Evolutionary conservation across 1,140 invertebrate species (phyloP).

Genomic region (Ericerus pela): DNA sequence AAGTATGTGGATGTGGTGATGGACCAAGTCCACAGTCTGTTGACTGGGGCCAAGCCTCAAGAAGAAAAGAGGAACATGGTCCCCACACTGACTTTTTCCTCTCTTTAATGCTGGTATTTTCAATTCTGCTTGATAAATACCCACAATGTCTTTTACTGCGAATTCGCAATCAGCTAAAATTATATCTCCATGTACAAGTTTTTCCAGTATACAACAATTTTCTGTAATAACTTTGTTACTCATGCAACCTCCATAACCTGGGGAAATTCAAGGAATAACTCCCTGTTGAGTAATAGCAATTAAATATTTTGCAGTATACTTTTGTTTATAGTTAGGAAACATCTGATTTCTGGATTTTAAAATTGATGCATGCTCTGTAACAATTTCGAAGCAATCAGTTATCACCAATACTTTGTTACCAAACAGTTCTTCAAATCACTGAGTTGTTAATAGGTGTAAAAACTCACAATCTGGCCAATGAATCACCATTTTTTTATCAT

Average conservation of each 20-base stretch:
- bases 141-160: conserved; percentile 26
- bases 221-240: conserved; percentile 29
- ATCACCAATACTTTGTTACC: conserved; percentile 9
- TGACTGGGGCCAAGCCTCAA: too few species aligned
- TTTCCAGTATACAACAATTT: conserved; percentile 26
- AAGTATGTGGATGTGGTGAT: too few species aligned
- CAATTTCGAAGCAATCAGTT: conserved; percentile 16
- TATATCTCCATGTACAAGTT: conserved; percentile 19
- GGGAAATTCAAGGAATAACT: conserved; percentile 31
- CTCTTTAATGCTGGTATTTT: neutral
- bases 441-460: neutral
- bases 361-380: conserved; percentile 20
- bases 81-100: too few species aligned
- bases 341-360: conserved; percentile 21
- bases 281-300: conserved; percentile 31
- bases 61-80: too few species aligned
- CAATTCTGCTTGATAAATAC: neutral
- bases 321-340: conserved; percentile 26
- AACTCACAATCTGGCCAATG: conserved; percentile 3
- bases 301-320: conserved; percentile 31
- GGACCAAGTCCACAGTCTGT: too few species aligned
- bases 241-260: conserved; percentile 30
- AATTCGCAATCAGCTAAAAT: conserved; percentile 31
- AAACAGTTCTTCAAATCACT: conserved; percentile 2
- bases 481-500: too few species aligned